Evolutionary conservation across 1,140 invertebrate genomes (phyloP).

Genomic region (Vanessa atalanta): DNA sequence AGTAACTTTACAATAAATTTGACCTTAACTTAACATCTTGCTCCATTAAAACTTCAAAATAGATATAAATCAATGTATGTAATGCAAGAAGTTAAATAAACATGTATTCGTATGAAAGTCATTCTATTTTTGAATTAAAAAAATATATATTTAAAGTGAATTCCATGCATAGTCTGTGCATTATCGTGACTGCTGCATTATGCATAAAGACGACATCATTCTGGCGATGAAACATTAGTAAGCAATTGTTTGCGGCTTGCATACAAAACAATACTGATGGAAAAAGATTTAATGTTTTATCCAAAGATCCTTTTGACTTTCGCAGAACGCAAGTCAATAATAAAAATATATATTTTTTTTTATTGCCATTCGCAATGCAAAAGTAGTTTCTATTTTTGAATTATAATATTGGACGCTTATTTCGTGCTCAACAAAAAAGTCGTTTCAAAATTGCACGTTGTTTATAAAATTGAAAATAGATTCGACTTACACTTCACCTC

Average conservation of each 20-base stretch:
- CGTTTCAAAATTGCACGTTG: not conserved
- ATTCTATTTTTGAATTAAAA: not conserved
- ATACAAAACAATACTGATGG: constrained; percentile 39
- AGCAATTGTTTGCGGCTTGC: constrained; percentile 51
- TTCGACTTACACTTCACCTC: constrained; percentile 10
- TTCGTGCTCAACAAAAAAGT: not conserved
- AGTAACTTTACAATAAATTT: no score
- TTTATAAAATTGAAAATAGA: not conserved
- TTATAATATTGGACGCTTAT: not conserved
- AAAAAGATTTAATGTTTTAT: constrained; percentile 12
- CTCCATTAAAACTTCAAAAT: no score
- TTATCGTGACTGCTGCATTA: constrained; percentile 57
- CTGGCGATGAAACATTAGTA: constrained; percentile 67
- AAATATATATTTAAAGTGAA: not conserved
- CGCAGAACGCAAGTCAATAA: not conserved
- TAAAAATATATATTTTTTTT: no score
- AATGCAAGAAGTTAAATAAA: no score
- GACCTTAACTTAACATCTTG: no score
- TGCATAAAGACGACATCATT: constrained; percentile 55
- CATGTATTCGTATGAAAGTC: no score
- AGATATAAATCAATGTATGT: no score
- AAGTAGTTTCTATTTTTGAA: not conserved
- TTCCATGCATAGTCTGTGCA: constrained; percentile 42
- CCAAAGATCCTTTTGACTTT: not conserved
- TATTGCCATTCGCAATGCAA: no score